phyloP scores from a whole-genome alignment of 2,888 invertebrate species.

The Thyatira batis region DNA sequence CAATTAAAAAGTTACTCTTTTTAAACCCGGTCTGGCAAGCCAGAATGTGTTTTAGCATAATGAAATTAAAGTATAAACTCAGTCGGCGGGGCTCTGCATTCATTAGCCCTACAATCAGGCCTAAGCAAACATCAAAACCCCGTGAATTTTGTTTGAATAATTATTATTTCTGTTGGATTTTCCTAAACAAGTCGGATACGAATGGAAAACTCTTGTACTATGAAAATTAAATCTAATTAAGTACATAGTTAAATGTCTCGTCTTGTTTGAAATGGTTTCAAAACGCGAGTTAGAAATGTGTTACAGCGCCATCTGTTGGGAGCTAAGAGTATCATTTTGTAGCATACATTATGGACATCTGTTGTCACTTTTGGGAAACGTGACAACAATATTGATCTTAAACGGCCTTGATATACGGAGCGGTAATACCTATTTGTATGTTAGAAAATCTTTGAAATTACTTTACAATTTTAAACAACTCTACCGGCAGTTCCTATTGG shows the following conservation, averaged over 20 bases:
- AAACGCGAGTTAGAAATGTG: background rate
- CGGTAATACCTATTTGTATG: too few species aligned
- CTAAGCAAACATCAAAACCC: conserved; percentile 61
- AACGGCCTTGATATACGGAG: too few species aligned
- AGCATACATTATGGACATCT: background rate
- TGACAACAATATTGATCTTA: too few species aligned
- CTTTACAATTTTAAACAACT: too few species aligned
- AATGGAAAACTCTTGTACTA: conserved; percentile 51
- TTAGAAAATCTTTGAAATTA: too few species aligned
- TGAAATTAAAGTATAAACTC: conserved; percentile 35
- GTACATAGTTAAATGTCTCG: conserved; percentile 19
- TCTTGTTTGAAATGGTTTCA: background rate
- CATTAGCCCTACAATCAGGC: conserved; percentile 61
- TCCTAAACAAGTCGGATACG: conserved; percentile 47
- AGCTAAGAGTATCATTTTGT: background rate
- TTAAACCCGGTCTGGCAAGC: conserved; percentile 13
- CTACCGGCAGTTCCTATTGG: too few species aligned
- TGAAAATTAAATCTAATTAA: conserved; percentile 43
- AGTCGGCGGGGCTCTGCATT: conserved; percentile 25
- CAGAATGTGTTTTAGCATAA: conserved; percentile 27
- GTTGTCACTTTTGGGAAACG: too few species aligned
- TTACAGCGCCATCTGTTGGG: background rate
- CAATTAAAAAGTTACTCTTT: conserved; percentile 26
- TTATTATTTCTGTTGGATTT: conserved; percentile 63
- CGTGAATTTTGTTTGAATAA: conserved; percentile 61